A percentile compares a stretch with the other conserved stretches of the same genome.
Conservation (phyloP, 2,797 vertebrate genomes). For the Caiman crocodilus region DNA sequence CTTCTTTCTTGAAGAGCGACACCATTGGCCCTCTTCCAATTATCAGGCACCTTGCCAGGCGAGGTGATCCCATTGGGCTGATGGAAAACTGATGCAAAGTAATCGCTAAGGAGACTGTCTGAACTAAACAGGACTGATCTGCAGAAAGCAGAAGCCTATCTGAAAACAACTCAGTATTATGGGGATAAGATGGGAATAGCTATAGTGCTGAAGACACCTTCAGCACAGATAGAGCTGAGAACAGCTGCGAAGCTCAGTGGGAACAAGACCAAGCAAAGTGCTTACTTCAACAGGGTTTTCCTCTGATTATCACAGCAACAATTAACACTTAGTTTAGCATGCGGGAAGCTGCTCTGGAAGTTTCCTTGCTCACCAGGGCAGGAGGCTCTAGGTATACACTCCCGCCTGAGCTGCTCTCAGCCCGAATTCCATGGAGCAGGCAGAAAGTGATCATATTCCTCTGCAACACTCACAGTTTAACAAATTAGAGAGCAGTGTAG, state of each 20-base stretch:
- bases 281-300: neutral
- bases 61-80: no score
- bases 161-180: neutral
- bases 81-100: no score
- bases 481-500: neutral
- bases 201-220: neutral
- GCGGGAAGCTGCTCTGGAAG: constrained; percentile 9
- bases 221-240: neutral
- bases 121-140: neutral
- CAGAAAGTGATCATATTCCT: constrained; percentile 20
- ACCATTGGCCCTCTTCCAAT: no score
- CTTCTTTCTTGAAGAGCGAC: no score
- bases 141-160: neutral
- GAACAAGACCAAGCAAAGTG: neutral
- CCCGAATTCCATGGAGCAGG: neutral
- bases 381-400: neutral
- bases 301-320: rapidly evolving
- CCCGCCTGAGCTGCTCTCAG: constrained; percentile 4
- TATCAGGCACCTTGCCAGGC: no score
- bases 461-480: constrained; percentile 7
- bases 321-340: neutral
- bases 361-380: neutral
- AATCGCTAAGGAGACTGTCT: neutral
- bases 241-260: neutral
- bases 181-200: neutral